phyloP scores from a whole-genome alignment of 2,888 invertebrate genomes.

The Agriotes lineatus region DNA sequence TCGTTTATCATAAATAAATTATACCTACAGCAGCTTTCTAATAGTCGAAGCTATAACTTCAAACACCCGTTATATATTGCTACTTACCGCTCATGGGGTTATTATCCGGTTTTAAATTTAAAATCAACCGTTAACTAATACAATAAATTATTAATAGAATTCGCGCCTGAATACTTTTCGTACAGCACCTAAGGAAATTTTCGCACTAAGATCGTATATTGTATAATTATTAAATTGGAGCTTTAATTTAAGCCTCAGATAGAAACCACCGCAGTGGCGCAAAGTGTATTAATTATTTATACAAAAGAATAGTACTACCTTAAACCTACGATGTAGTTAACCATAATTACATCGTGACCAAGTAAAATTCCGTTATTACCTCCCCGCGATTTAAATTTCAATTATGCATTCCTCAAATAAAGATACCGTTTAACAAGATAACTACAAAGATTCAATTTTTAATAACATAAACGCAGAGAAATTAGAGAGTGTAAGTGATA shows the following conservation, averaged over 20 bases:
- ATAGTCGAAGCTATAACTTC: not conserved
- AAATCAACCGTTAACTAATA: not conserved
- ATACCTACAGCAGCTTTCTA: slow-evolving; percentile 10
- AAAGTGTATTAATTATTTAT: too few relatives aligned
- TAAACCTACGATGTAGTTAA: too few relatives aligned
- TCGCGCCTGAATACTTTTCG: too few relatives aligned
- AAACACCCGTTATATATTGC: slow-evolving; percentile 1
- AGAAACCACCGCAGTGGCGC: too few relatives aligned
- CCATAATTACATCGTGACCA: too few relatives aligned
- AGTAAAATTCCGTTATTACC: not conserved
- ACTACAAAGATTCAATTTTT: slow-evolving; percentile 14
- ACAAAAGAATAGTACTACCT: too few relatives aligned
- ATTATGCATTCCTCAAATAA: not conserved
- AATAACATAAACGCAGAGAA: slow-evolving; percentile 33
- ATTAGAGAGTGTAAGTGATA: slow-evolving; percentile 37
- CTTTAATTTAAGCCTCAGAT: too few relatives aligned
- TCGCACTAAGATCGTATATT: too few relatives aligned
- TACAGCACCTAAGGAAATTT: too few relatives aligned
- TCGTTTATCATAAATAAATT: slow-evolving; percentile 19
- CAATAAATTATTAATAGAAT: too few relatives aligned
- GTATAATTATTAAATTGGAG: too few relatives aligned
- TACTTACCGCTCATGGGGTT: not conserved
- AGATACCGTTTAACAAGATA: not conserved
- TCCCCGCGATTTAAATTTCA: not conserved
- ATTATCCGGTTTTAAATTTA: not conserved